Percentiles rank a stretch among this genome's conserved stretches.
phyloP scores from a whole-genome alignment of 1,140 invertebrate species.

The Drosophila ficusphila region DNA sequence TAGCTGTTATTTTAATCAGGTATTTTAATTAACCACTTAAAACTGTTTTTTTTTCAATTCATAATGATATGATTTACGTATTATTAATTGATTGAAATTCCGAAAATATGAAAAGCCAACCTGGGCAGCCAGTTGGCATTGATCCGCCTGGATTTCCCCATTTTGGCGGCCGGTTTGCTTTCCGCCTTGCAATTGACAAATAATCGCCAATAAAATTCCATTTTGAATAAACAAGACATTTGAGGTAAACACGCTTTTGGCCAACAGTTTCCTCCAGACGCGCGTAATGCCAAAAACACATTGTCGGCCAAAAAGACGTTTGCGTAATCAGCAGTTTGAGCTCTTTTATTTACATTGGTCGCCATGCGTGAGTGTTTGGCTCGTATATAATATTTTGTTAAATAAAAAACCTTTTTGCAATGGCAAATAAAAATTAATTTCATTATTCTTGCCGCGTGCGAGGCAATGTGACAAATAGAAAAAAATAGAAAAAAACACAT shows the following conservation, averaged over 20 bases:
- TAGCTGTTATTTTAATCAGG: too few species aligned
- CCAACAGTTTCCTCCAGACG: constrained; percentile 21
- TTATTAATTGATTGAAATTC: not conserved
- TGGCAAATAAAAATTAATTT: constrained; percentile 58
- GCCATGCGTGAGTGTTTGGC: constrained; percentile 6
- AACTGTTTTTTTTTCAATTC: not conserved
- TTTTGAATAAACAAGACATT: constrained; percentile 28
- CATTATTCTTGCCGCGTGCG: constrained; percentile 69
- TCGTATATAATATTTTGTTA: constrained; percentile 67
- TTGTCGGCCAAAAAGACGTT: constrained; percentile 35
- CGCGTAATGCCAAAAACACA: constrained; percentile 2
- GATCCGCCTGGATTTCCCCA: constrained; percentile 11
- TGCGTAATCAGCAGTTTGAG: constrained; percentile 72
- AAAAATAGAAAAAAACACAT: constrained; percentile 37
- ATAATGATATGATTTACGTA: not conserved
- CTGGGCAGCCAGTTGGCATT: not conserved
- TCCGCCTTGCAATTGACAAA: constrained; percentile 49
- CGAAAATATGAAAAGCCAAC: not conserved
- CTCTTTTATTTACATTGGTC: constrained; percentile 64
- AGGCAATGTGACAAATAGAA: constrained; percentile 51
- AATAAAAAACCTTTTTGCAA: constrained; percentile 70
- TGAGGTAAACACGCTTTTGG: constrained; percentile 34
- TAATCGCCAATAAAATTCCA: constrained; percentile 36
- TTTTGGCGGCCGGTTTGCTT: constrained; percentile 29
- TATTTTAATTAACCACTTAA: too few species aligned